Percentiles rank a stretch among this genome's conserved stretches.
These are phyloP conservation scores for Denticeps clupeoides DNA, from an alignment of 2,797 vertebrate genomes.

Conservation along the genomic window DNA sequence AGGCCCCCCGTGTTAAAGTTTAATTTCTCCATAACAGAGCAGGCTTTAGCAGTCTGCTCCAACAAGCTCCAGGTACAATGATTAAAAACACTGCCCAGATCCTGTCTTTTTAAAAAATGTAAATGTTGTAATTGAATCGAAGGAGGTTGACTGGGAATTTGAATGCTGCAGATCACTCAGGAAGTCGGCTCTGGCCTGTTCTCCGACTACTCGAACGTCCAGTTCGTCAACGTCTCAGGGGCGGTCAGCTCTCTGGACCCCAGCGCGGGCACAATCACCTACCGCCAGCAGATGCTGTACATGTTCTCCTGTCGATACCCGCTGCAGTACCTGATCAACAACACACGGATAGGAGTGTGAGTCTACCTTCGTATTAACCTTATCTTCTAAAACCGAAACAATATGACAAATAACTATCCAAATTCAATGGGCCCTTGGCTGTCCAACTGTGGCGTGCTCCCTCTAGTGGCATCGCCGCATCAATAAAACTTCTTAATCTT, in stretches of 20 bases:
- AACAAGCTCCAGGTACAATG: slow-evolving; percentile 39
- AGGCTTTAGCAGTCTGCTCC: slow-evolving; percentile 33
- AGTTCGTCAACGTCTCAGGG: slow-evolving; percentile 53
- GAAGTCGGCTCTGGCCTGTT: slow-evolving; percentile 45
- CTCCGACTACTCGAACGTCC: slow-evolving; percentile 45
- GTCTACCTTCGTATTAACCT: slow-evolving; percentile 17
- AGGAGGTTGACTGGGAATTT: too few relatives aligned
- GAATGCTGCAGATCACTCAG: slow-evolving; percentile 34
- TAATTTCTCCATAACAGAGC: slow-evolving; percentile 47
- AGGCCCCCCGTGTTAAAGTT: slow-evolving; percentile 49
- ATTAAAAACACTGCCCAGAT: background rate
- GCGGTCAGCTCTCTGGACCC: slow-evolving; percentile 38
- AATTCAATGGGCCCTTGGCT: too few relatives aligned
- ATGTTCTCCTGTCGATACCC: slow-evolving; percentile 56
- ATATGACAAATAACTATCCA: too few relatives aligned
- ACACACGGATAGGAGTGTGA: slow-evolving; percentile 53
- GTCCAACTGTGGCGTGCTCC: too few relatives aligned
- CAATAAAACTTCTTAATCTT: too few relatives aligned
- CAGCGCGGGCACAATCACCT: slow-evolving; percentile 39
- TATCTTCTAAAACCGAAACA: too few relatives aligned
- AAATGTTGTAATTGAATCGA: too few relatives aligned
- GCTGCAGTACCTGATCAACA: slow-evolving; percentile 56
- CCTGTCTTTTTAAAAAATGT: too few relatives aligned
- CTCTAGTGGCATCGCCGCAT: too few relatives aligned
- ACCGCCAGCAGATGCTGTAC: slow-evolving; percentile 51